Base-by-base conservation (phyloP, 1,140 invertebrate species). In the Caerostris extrusa region DNA sequence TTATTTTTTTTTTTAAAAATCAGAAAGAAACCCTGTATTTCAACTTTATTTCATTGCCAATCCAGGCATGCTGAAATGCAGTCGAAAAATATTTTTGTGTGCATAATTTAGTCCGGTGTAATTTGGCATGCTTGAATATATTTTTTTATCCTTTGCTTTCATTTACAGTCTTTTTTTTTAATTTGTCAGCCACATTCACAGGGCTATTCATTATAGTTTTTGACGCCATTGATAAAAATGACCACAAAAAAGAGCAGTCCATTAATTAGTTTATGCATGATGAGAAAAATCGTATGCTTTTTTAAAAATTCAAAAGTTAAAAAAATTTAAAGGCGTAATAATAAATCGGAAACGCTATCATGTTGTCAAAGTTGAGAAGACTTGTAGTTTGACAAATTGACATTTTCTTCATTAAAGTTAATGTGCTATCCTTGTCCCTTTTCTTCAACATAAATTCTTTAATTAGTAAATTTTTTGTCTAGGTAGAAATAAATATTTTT, bases 231-330 rank as follows among this genome's bases (percentile, higher is more conserved):
- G 90, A 92, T 85, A 92, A 34, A 92, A 92, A 92, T 92, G 90
- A 67, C 34, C 17, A 55, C 89, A n/a, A 50, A 91, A 92, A 92
- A 92, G 34, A 55, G 71, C 50, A 55, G 19, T 19, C 89, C 69
- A 92, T 92, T 92, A 92, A 92, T 92, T 92, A 92, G 90, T 85
- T 92, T 92, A 92, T 53, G 90, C 90, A 64, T 85, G 81, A 92
- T 61, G 81, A 50, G 56, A 61, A 92, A 92, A 83, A 67, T 85
- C 61, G 12, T 14, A 19, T 83, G 53, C 53, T n/a, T 61, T 60
- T 55, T 53, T 71, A 57, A 90, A 90, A 71, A 19, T 86, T 58
- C 14, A 53, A 64, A 14, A 53, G n/a, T n/a, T n/a, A 57, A n/a
- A 34, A 14, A 82, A 81, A 55, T 34, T 2, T 67, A 92, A 92